Base-by-base conservation (phyloP, 2,797 vertebrate genomes). In the Sebastes glaucus region DNA sequence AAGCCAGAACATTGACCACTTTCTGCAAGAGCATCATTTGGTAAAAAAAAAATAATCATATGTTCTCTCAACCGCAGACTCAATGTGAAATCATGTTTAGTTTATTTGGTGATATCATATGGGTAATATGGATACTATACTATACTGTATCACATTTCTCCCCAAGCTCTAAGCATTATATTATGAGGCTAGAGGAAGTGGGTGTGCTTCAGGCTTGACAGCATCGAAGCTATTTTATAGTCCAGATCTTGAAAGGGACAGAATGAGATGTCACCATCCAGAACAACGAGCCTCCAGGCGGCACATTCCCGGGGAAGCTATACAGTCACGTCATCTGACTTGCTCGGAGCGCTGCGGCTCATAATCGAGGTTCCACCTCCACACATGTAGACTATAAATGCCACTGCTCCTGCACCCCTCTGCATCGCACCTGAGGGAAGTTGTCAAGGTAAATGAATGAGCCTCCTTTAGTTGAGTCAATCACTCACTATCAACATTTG, bases 181-280 rank as follows among this genome's bases (percentile, higher is more conserved):
- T 27, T 60, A 56, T 60, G 25, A 64, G 66, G 64, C 42, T 4
- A 10, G 69, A 75, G 56, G 73, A 82, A 80, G 84, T 73, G 75
- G 65, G 57, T 74, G 56, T 67, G 78, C 81, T 83, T 64, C 23
- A 77, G 87, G 83, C 78, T 7, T 78, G 82, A 89, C 87, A 84
- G 82, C 70, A 61, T 60, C n/a, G 2, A 5, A 82, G 69, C 62
- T 82, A 42, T 69, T 87, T 85, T 83, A 88, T 82, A 80, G 84
- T 84, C 80, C 73, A 69, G 66, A 72, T 89, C 74, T 83, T 74
- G 71, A 80, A 80, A 77, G 25, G 64, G n/a, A 78, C 66, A 82
- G 83, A 87, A 87, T 89, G 87, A 85, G 80, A 82, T 88, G 84
- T 89, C 82, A 79, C 81, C 78, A 74, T 82, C 71, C 59, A 74